These are phyloP conservation scores for Brachymystax lenok DNA, from an alignment of 2,797 vertebrate genomes.

Conservation along the genomic window DNA sequence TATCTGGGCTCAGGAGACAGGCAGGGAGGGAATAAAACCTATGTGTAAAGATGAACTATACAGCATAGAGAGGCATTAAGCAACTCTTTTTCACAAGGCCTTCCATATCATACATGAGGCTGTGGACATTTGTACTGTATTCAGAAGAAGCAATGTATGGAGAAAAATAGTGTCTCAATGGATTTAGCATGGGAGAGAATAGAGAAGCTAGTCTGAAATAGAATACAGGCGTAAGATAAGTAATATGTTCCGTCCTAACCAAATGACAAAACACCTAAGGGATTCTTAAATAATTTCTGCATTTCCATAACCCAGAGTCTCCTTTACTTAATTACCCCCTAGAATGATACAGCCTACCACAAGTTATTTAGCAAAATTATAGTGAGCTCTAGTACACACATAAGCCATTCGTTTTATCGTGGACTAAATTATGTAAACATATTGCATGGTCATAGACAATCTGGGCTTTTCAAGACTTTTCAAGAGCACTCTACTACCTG, in stretches of 20 bases:
- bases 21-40: not conserved
- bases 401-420: too few relatives aligned
- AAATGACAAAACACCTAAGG: not conserved
- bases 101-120: not conserved
- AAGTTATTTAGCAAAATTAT: not conserved
- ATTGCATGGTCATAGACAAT: not conserved
- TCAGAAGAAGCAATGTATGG: not conserved
- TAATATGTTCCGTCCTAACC: too few relatives aligned
- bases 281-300: not conserved
- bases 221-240: not conserved
- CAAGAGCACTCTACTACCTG: too few relatives aligned
- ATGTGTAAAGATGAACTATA: too few relatives aligned
- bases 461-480: not conserved
- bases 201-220: not conserved
- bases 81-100: not conserved
- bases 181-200: not conserved
- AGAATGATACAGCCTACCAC: not conserved
- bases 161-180: not conserved
- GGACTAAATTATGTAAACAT: not conserved
- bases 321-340: not conserved
- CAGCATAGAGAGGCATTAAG: not conserved
- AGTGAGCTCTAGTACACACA: not conserved
- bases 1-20: not conserved
- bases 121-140: not conserved
- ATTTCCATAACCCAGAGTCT: not conserved